These are phyloP conservation scores for Tupiocoris notatus DNA, from an alignment of 2,888 invertebrate genomes.

Conservation along the genomic window DNA sequence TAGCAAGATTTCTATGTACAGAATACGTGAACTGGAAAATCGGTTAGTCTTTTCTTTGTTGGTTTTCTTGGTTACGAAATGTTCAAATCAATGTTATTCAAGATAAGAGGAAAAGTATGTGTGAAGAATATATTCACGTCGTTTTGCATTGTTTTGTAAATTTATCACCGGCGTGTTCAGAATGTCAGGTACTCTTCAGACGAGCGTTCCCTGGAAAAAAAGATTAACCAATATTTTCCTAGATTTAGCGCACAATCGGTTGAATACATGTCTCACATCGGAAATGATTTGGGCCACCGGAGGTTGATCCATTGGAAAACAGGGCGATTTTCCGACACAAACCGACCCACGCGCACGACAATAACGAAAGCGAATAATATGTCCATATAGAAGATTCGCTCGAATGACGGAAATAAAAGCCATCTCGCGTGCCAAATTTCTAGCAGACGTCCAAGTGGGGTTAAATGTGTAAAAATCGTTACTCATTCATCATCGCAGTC, in stretches of 20 bases:
- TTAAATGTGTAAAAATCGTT: too few species aligned
- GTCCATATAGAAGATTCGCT: neutral
- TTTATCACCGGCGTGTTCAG: constrained; percentile 10
- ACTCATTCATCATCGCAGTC: too few species aligned
- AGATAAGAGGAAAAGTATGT: neutral
- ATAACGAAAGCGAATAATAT: too few species aligned
- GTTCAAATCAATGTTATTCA: neutral
- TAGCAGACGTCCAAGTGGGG: too few species aligned
- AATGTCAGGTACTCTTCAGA: constrained; percentile 29
- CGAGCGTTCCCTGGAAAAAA: constrained; percentile 26
- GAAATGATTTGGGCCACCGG: neutral
- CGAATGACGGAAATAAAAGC: neutral
- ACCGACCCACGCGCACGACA: too few species aligned
- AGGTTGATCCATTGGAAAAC: neutral
- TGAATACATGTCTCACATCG: neutral
- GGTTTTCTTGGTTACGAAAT: neutral
- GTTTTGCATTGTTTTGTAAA: constrained; percentile 32
- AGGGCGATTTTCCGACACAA: too few species aligned
- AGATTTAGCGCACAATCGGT: neutral
- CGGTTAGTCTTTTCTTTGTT: neutral
- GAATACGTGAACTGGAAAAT: neutral
- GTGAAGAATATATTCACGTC: constrained; percentile 29
- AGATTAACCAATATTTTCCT: constrained; percentile 16
- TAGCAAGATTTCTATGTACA: neutral
- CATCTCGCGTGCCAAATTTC: neutral